phyloP scores from a whole-genome alignment of 2,113 vertebrate species.

The Ancistrus triradiatus region DNA sequence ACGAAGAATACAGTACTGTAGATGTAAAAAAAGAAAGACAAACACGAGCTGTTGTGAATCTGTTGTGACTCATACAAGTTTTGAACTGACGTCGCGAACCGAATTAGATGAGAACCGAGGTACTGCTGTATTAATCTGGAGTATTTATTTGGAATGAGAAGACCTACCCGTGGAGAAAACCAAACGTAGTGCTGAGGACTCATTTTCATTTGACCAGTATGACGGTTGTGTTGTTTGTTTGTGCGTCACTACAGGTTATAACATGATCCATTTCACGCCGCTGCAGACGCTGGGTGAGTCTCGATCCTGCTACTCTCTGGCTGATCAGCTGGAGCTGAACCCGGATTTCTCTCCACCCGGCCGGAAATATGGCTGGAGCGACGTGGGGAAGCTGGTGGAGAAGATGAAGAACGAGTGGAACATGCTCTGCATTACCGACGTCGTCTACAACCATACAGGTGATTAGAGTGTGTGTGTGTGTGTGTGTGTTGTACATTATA shows the following conservation, averaged over 20 bases:
- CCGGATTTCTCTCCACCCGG: slow-evolving; percentile 77
- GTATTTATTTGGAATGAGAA: no score
- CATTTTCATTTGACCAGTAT: no score
- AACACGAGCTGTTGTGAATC: no score
- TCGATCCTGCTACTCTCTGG: slow-evolving; percentile 81
- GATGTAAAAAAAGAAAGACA: no score
- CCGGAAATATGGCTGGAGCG: slow-evolving; percentile 72
- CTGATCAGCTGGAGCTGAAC: slow-evolving; percentile 82
- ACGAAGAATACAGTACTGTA: no score
- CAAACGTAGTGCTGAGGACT: no score
- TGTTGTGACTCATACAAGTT: no score
- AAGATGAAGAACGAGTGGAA: slow-evolving; percentile 84
- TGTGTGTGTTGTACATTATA: slow-evolving; percentile 7
- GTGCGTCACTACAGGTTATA: slow-evolving; percentile 74
- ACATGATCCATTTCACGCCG: slow-evolving; percentile 88
- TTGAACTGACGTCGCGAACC: no score
- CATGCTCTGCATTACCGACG: slow-evolving; percentile 84
- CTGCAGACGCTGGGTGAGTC: slow-evolving; percentile 80
- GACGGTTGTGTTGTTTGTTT: slow-evolving; percentile 27
- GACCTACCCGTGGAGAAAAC: no score
- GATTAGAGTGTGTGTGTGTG: no score
- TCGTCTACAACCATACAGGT: slow-evolving; percentile 92
- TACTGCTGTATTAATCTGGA: no score
- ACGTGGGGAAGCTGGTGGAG: slow-evolving; percentile 76
- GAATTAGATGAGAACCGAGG: no score